Percentiles rank a stretch among this genome's conserved stretches.
These are phyloP conservation scores for Synergus japonicus DNA, from an alignment of 2,888 invertebrate species.

Conservation along the genomic window DNA sequence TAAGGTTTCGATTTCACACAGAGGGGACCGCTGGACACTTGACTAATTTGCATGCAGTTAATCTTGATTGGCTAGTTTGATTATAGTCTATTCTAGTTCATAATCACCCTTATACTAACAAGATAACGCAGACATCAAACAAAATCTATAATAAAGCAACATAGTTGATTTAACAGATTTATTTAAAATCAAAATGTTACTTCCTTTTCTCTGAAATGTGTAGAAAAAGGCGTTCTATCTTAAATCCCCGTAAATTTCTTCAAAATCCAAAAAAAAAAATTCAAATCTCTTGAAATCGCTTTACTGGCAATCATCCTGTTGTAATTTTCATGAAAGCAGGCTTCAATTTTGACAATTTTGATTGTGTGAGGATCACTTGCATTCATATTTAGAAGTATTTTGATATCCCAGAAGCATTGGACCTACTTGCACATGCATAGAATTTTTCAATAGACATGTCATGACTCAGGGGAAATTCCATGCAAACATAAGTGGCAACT, in stretches of 20 bases:
- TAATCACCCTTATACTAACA: background rate
- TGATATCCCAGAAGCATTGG: conserved; percentile 16
- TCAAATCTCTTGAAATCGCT: too few relatives aligned
- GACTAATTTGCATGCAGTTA: background rate
- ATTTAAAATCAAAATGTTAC: too few relatives aligned
- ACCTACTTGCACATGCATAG: conserved; percentile 52
- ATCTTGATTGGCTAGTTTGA: background rate
- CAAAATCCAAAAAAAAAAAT: too few relatives aligned
- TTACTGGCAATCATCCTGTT: too few relatives aligned
- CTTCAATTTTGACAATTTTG: background rate
- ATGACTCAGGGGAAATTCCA: conserved; percentile 49
- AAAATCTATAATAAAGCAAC: background rate
- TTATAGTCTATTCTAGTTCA: background rate
- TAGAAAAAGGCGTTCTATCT: too few relatives aligned
- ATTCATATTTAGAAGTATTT: background rate
- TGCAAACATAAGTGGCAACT: conserved; percentile 52
- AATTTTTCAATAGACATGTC: conserved; percentile 53
- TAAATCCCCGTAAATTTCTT: too few relatives aligned
- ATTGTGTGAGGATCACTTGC: background rate
- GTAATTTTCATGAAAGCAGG: background rate
- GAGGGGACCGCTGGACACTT: background rate
- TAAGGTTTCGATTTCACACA: conserved; percentile 7
- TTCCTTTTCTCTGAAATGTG: too few relatives aligned
- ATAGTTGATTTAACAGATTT: too few relatives aligned
- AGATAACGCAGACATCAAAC: background rate